Percentiles rank a stretch among this genome's conserved stretches.
Evolutionary conservation across 2,113 vertebrate genomes (phyloP).

Genomic region (Myotis davidii): DNA sequence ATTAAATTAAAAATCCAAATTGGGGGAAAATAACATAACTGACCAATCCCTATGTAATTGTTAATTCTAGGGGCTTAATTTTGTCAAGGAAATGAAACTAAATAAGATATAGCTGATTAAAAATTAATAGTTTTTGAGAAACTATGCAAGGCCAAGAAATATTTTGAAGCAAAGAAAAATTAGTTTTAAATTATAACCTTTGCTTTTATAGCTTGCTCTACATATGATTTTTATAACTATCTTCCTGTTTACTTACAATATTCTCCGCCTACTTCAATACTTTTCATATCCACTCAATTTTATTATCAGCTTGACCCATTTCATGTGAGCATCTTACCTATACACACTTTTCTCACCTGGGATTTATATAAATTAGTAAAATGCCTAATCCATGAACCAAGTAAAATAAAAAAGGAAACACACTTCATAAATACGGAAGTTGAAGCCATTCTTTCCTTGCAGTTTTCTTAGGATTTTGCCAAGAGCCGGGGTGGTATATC

Average conservation of each 20-base stretch:
- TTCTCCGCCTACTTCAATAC: not conserved
- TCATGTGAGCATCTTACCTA: not conserved
- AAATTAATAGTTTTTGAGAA: constrained; percentile 32
- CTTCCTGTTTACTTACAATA: not conserved
- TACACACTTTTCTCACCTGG: not conserved
- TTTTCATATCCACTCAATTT: not conserved
- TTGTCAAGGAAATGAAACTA: constrained; percentile 7
- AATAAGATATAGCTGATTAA: not conserved
- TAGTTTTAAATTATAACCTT: not conserved
- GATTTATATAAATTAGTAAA: constrained; percentile 19
- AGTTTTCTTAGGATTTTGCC: not conserved
- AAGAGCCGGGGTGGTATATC: constrained; percentile 28
- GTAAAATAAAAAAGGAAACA: not conserved
- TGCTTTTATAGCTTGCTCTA: not conserved
- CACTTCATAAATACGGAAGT: not conserved
- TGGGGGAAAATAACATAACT: not conserved
- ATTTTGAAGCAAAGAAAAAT: not conserved
- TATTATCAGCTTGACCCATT: not conserved
- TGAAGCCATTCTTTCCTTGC: not conserved
- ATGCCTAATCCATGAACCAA: not conserved
- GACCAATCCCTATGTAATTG: not conserved
- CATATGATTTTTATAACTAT: not conserved
- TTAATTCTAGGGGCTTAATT: constrained; percentile 22
- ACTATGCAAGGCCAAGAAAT: not conserved
- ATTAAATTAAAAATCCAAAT: not conserved